Evolutionary conservation across 2,113 vertebrate species (phyloP).

Genomic region (Macrotus californicus): DNA sequence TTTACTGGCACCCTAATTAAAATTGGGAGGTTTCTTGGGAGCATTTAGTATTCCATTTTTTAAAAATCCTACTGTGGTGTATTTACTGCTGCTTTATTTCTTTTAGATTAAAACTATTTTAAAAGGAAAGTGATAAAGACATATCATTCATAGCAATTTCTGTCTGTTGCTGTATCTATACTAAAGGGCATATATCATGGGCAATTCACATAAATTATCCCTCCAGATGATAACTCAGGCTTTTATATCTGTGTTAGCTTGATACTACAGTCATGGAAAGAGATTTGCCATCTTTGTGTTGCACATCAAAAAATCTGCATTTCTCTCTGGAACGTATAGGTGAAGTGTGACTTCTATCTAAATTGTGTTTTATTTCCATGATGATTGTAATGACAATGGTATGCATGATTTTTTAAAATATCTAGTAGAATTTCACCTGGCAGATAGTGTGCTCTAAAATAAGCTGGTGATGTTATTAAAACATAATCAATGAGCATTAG

Average conservation of each 20-base stretch:
- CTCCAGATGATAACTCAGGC: background rate
- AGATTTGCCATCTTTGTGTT: background rate
- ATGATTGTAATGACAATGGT: background rate
- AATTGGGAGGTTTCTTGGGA: background rate
- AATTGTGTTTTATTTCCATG: background rate
- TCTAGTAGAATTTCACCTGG: background rate
- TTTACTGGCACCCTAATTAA: constrained; percentile 14
- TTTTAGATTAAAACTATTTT: constrained; percentile 13
- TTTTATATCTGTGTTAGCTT: background rate
- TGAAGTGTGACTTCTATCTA: background rate
- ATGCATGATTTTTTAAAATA: background rate
- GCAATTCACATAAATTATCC: background rate
- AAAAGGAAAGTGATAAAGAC: background rate
- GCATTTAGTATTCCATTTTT: background rate
- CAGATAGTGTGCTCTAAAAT: background rate
- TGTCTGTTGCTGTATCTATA: background rate
- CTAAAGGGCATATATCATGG: background rate
- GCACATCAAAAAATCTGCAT: background rate
- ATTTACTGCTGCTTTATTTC: background rate
- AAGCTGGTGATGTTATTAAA: background rate
- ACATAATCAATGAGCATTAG: background rate
- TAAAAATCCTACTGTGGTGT: background rate
- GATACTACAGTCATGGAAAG: background rate
- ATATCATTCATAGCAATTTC: background rate
- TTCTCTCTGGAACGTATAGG: background rate